These are phyloP conservation scores for Sebastes umbrosus DNA, from an alignment of 2,797 vertebrate genomes.

Conservation along the genomic window DNA sequence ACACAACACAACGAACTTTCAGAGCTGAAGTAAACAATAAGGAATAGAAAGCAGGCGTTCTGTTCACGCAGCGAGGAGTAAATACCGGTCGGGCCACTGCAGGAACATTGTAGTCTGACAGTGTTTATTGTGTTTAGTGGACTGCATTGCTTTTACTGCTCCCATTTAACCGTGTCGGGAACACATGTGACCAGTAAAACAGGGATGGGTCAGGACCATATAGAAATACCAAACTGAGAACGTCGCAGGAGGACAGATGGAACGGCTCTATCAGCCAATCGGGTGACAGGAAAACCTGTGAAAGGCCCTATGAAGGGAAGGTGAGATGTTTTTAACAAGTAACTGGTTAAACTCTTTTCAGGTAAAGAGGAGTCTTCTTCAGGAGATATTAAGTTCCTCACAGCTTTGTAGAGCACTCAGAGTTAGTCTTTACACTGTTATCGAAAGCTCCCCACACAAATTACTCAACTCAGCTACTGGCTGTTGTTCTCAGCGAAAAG, in stretches of 20 bases:
- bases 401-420: too few relatives aligned
- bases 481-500: neutral
- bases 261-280: neutral
- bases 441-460: neutral
- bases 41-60: neutral
- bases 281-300: neutral
- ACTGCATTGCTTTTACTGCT: slow-evolving; percentile 8
- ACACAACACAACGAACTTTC: neutral
- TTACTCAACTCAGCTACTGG: neutral
- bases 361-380: neutral
- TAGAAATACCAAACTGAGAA: neutral
- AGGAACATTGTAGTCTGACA: neutral
- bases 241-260: neutral
- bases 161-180: neutral
- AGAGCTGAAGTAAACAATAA: neutral
- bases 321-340: neutral
- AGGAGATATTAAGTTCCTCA: neutral
- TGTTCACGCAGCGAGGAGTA: slow-evolving; percentile 5
- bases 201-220: slow-evolving; percentile 3
- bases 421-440: neutral
- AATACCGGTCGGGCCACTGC: neutral
- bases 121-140: neutral
- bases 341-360: neutral
- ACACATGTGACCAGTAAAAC: slow-evolving; percentile 10
- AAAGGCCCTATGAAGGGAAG: neutral